Percentiles rank a stretch among this genome's conserved stretches.
Evolutionary conservation across 1,140 invertebrate species (phyloP).

Genomic region (Heliconius hewitsoni): DNA sequence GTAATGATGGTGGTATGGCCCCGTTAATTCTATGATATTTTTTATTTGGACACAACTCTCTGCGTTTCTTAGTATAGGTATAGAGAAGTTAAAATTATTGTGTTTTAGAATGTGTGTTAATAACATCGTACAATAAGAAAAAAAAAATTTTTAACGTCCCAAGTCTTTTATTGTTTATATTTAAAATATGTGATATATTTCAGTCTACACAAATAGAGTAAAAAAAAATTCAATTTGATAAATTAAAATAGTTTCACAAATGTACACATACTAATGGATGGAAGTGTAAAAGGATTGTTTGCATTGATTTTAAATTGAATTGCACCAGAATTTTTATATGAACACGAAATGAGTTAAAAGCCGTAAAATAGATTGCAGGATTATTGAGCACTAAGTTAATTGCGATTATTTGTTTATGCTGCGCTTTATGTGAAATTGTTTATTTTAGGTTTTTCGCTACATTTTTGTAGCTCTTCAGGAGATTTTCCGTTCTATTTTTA

Average conservation of each 20-base stretch:
- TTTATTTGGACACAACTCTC: no score
- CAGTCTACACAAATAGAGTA: no score
- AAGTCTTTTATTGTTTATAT: no score
- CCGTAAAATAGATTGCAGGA: constrained; percentile 24
- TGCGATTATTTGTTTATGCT: constrained; percentile 2
- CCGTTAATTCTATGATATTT: neutral
- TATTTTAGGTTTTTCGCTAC: neutral
- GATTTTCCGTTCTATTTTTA: neutral
- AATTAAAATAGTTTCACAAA: neutral
- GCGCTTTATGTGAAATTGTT: neutral
- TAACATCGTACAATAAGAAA: no score
- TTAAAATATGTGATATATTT: no score
- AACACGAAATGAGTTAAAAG: constrained; percentile 27
- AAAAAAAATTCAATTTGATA: neutral
- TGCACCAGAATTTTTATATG: constrained; percentile 26
- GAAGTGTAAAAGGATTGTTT: constrained; percentile 31
- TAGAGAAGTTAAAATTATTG: no score
- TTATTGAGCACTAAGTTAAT: constrained; percentile 20
- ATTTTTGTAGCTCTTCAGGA: neutral
- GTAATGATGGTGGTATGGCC: neutral
- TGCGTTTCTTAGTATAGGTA: no score
- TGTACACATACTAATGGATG: constrained; percentile 3
- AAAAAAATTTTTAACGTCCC: no score
- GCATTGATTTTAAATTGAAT: constrained; percentile 39
- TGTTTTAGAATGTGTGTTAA: no score